Base-by-base conservation (phyloP, 1,140 invertebrate species). In the Chelonus insularis region DNA sequence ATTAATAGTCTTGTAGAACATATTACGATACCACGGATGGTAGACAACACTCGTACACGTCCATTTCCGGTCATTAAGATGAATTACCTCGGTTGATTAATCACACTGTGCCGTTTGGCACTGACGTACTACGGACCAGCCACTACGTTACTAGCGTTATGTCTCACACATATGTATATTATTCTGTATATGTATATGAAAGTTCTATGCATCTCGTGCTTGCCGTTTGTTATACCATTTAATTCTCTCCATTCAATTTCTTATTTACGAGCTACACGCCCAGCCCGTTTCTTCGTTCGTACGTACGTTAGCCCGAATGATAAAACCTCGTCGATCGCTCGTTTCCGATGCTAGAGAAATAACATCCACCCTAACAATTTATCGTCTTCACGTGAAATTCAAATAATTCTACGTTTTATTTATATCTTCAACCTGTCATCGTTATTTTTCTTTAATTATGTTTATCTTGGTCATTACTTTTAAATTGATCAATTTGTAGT, bases 41-140 rank as follows among this genome's bases (percentile, higher is more conserved):
- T 18, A 52, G 25, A 36, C 25, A 56, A 56, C 37, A 25, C 54
- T 8, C 5, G 39, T 56, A 56, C 9, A 57, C 60, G 67, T 60
- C 67, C 65, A 57, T 61, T 59, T 60, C 47, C 68, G 64, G 63
- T 71, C 67, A 70, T 71, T 73, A 72, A 72, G 71, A 72, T 72
- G 67, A 70, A 73, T 73, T 64, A 68, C 65, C 60, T 6, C 12
- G 25, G 62, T 65, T 72, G 68, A 73, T 73, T 73, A 73, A 73
- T 73, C 61, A 58, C 61, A 21, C 43, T 16, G 25, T 16, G 55
- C 68, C 68, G 63, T 68, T 71, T 72, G 68, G 50, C 63, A 61
- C 14, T 71, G 71, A 70, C 68, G 59, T 60, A 50, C 9, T 56
- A 16, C 55, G 37, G 6, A 48, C 37, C 32, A 51, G 18, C n/a